Evolutionary conservation across 2,888 invertebrate species (phyloP).

Genomic region (Diaprepes abbreviatus): DNA sequence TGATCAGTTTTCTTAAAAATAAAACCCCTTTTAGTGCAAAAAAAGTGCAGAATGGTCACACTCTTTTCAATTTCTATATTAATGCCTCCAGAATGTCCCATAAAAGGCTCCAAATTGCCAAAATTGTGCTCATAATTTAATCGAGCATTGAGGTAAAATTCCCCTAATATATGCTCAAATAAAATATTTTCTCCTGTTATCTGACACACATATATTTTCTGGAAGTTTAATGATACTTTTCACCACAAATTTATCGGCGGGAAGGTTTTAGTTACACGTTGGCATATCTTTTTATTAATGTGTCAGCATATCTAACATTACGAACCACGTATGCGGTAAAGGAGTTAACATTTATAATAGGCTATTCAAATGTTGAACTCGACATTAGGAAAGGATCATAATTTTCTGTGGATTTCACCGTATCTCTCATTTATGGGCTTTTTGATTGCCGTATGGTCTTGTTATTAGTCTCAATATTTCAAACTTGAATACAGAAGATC

Average conservation of each 20-base stretch:
- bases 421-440: no score
- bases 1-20: background rate
- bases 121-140: background rate
- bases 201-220: background rate
- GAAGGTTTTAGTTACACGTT: background rate
- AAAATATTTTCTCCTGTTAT: background rate
- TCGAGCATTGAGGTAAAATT: background rate
- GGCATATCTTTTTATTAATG: no score
- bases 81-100: background rate
- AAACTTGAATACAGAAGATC: no score
- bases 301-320: no score
- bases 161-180: constrained; percentile 1
- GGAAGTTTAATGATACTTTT: background rate
- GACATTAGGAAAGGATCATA: no score
- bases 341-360: no score
- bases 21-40: background rate
- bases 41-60: background rate
- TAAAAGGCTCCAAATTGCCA: background rate
- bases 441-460: no score
- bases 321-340: no score
- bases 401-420: no score
- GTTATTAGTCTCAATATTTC: no score
- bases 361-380: no score
- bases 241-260: background rate
- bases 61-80: background rate